A percentile compares a stretch with the other conserved stretches of the same genome.
These are phyloP conservation scores for Catonia carolina DNA, from an alignment of 2,888 invertebrate genomes.

Conservation along the genomic window DNA sequence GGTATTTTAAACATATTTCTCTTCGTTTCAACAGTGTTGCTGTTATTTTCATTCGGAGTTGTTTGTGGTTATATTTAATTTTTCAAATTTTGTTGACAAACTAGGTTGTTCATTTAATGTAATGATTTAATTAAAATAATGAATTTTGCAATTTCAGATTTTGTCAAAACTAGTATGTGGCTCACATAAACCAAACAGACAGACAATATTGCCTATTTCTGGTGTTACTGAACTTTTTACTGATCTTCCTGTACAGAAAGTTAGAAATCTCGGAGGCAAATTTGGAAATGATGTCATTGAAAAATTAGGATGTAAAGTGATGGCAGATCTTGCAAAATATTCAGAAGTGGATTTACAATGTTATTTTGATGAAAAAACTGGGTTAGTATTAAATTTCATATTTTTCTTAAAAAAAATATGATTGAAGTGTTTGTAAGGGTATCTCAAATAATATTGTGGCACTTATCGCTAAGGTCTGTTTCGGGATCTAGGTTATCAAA, in stretches of 20 bases:
- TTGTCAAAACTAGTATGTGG: slow-evolving; percentile 91
- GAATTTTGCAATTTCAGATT: slow-evolving; percentile 49
- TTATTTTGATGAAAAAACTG: slow-evolving; percentile 78
- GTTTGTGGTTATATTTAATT: too few relatives aligned
- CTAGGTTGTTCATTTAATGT: too few relatives aligned
- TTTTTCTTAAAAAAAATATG: slow-evolving; percentile 7
- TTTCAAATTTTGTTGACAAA: too few relatives aligned
- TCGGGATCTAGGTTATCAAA: too few relatives aligned
- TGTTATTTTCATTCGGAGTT: too few relatives aligned
- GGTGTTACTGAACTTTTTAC: slow-evolving; percentile 57
- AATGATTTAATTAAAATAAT: too few relatives aligned
- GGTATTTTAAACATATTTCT: too few relatives aligned
- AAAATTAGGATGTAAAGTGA: slow-evolving; percentile 62
- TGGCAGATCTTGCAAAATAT: slow-evolving; percentile 71
- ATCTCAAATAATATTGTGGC: too few relatives aligned
- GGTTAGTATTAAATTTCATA: slow-evolving; percentile 50
- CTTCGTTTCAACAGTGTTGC: too few relatives aligned
- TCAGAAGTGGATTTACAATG: slow-evolving; percentile 63
- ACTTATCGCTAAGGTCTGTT: too few relatives aligned
- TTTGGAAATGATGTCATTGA: slow-evolving; percentile 76
- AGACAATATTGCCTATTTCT: slow-evolving; percentile 77
- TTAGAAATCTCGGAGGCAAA: slow-evolving; percentile 90
- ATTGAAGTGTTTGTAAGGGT: too few relatives aligned
- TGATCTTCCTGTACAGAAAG: slow-evolving; percentile 67
- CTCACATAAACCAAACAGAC: slow-evolving; percentile 84